These are phyloP conservation scores for Carcinoscorpius rotundicauda DNA, from an alignment of 1,140 invertebrate species.

Conservation along the genomic window DNA sequence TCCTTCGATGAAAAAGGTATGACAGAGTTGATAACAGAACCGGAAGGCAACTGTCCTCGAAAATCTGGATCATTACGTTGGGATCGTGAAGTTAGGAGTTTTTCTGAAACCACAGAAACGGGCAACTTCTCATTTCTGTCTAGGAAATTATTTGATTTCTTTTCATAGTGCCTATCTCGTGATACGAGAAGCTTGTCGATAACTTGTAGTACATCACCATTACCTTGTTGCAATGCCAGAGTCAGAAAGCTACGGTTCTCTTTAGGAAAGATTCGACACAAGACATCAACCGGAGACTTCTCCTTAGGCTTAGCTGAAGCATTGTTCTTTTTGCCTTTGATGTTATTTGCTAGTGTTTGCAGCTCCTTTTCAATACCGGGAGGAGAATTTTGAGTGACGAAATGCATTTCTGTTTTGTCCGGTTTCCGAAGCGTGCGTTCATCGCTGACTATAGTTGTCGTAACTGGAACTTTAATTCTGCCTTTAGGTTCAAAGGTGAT, in stretches of 20 bases:
- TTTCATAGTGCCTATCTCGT: slow-evolving; percentile 5
- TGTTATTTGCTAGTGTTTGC: too few species aligned
- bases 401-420: too few species aligned
- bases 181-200: slow-evolving; percentile 49
- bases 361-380: too few species aligned
- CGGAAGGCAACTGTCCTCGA: slow-evolving; percentile 1
- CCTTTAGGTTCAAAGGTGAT: too few species aligned
- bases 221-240: slow-evolving; percentile 53
- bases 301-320: slow-evolving; percentile 8
- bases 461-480: too few species aligned
- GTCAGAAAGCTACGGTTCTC: slow-evolving; percentile 70
- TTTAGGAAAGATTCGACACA: slow-evolving; percentile 68
- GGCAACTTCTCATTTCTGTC: slow-evolving; percentile 3
- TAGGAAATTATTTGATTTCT: slow-evolving; percentile 6
- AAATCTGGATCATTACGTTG: neutral
- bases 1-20: slow-evolving; percentile 7
- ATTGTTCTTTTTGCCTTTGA: too few species aligned
- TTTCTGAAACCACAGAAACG: slow-evolving; percentile 4
- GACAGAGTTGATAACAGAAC: slow-evolving; percentile 5
- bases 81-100: slow-evolving; percentile 1
- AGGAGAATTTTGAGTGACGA: too few species aligned
- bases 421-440: too few species aligned
- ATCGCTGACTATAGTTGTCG: too few species aligned
- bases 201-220: slow-evolving; percentile 73
- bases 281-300: slow-evolving; percentile 51